phyloP scores from a whole-genome alignment of 1,140 invertebrate genomes.

The Drosophila lacteicornis region DNA sequence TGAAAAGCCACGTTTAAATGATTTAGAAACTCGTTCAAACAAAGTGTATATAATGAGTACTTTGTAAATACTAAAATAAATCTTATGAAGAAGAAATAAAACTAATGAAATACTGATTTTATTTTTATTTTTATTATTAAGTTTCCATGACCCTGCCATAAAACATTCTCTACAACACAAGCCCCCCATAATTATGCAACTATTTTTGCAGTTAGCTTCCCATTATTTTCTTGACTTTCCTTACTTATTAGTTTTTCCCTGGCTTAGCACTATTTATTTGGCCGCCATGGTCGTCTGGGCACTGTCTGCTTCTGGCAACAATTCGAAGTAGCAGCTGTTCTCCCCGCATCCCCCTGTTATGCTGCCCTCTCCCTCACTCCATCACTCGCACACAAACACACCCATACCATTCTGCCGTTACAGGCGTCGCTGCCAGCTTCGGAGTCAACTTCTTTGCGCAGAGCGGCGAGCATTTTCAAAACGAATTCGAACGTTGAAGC shows the following conservation, averaged over 20 bases:
- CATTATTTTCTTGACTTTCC: not conserved
- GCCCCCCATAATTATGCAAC: not conserved
- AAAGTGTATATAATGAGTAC: too few species aligned
- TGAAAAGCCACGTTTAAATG: too few species aligned
- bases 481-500: constrained; percentile 75
- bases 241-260: too few species aligned
- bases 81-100: too few species aligned
- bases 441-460: constrained; percentile 35
- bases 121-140: too few species aligned
- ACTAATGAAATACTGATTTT: too few species aligned
- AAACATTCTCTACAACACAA: too few species aligned
- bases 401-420: constrained; percentile 34
- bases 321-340: constrained; percentile 48
- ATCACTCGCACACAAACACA: constrained; percentile 9
- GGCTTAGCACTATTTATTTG: constrained; percentile 8
- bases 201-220: not conserved
- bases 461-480: constrained; percentile 61
- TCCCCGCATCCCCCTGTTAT: constrained; percentile 25
- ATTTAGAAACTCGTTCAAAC: too few species aligned
- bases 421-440: constrained; percentile 53
- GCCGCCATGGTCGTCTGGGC: constrained; percentile 12
- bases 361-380: constrained; percentile 10
- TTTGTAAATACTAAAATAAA: too few species aligned
- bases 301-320: constrained; percentile 66
- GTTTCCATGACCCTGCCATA: too few species aligned